These are phyloP conservation scores for Burhinus oedicnemus DNA, from an alignment of 2,113 vertebrate species.

Conservation along the genomic window DNA sequence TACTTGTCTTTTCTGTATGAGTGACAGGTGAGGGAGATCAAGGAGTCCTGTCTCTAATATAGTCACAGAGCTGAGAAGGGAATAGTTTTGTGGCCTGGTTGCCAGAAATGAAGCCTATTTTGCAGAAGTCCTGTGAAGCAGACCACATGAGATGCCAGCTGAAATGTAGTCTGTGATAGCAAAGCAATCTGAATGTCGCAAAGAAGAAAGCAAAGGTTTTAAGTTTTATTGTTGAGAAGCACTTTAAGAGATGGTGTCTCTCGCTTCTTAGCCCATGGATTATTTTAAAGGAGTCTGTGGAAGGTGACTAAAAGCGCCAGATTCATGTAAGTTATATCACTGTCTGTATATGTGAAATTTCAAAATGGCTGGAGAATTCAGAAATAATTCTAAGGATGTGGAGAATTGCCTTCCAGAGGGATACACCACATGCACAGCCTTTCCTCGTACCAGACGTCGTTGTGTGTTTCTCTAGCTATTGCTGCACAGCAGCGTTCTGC, in stretches of 20 bases:
- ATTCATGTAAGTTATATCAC: background rate
- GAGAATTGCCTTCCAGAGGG: background rate
- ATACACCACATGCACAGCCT: fast-evolving
- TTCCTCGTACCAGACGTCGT: fast-evolving
- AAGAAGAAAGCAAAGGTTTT: background rate
- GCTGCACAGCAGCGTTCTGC: background rate
- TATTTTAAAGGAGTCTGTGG: background rate
- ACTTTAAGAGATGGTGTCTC: background rate
- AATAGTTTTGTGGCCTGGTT: background rate
- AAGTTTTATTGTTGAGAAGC: background rate
- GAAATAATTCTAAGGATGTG: background rate
- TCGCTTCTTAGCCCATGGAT: background rate
- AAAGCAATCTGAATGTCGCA: background rate
- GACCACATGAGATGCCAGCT: background rate
- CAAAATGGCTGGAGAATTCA: background rate
- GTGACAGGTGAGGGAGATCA: background rate
- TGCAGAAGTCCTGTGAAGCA: background rate
- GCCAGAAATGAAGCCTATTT: background rate
- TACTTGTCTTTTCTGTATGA: background rate
- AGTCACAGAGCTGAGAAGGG: background rate
- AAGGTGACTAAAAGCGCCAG: background rate
- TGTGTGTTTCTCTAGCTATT: fast-evolving
- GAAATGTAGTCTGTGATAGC: background rate
- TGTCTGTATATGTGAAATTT: background rate
- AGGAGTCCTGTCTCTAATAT: background rate